A percentile compares a stretch with the other conserved stretches of the same genome.
These are phyloP conservation scores for Idaea straminata DNA, from an alignment of 2,888 invertebrate genomes.

Conservation along the genomic window DNA sequence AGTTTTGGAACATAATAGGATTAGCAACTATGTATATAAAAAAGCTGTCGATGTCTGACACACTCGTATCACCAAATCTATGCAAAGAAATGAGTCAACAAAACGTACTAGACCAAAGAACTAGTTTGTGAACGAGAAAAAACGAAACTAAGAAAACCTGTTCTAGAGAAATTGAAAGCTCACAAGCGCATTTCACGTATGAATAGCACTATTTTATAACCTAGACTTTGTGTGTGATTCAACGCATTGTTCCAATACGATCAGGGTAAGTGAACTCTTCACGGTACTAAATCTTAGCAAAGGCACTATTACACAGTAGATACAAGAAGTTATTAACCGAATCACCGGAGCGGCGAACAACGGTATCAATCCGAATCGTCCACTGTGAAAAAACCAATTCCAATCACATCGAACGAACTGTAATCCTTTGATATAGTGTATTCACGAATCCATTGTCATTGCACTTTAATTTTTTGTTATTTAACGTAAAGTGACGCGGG, in stretches of 20 bases:
- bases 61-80: neutral
- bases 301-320: conserved; percentile 70
- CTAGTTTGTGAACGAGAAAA: conserved; percentile 36
- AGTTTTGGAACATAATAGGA: neutral
- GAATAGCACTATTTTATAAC: conserved; percentile 18
- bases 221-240: conserved; percentile 14
- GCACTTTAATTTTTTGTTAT: conserved; percentile 21
- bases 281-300: conserved; percentile 69
- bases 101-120: conserved; percentile 31
- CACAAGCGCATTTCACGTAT: conserved; percentile 27
- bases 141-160: conserved; percentile 37
- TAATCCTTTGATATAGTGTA: conserved; percentile 29
- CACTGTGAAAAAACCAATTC: conserved; percentile 39
- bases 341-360: conserved; percentile 71
- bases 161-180: conserved; percentile 39
- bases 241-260: conserved; percentile 37
- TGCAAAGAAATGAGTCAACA: conserved; percentile 34
- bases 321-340: conserved; percentile 71
- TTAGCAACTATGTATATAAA: neutral
- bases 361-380: conserved; percentile 59
- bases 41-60: neutral
- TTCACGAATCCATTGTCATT: conserved; percentile 49
- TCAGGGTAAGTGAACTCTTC: conserved; percentile 77
- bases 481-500: conserved; percentile 26
- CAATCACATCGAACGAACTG: conserved; percentile 31